These are phyloP conservation scores for Diplodus puntazzo DNA, from an alignment of 2,797 vertebrate genomes.

Conservation along the genomic window DNA sequence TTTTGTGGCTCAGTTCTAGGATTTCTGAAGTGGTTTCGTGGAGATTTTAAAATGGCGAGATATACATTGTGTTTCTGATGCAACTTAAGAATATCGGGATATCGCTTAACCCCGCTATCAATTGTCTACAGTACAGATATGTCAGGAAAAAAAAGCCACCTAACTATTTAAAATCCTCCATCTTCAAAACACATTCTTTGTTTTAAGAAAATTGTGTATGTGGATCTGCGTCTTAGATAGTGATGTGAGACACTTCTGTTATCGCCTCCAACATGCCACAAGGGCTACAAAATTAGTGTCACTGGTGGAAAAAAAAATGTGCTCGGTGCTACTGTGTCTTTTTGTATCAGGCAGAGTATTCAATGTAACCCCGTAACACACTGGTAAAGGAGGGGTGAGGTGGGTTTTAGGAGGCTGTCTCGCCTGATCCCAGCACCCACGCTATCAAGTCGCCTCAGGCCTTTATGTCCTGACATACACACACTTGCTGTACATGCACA, in stretches of 20 bases:
- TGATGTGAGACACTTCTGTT: background rate
- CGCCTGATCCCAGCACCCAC: slow-evolving; percentile 22
- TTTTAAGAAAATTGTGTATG: background rate
- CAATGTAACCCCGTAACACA: background rate
- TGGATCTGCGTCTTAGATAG: background rate
- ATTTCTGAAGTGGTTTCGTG: too few relatives aligned
- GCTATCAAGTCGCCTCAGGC: slow-evolving; percentile 31
- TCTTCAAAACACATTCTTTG: background rate
- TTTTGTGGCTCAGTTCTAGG: too few relatives aligned
- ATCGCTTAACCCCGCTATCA: too few relatives aligned
- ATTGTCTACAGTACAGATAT: too few relatives aligned
- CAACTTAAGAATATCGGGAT: too few relatives aligned
- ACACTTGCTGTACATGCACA: slow-evolving; percentile 17
- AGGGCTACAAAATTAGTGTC: too few relatives aligned
- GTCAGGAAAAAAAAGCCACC: too few relatives aligned
- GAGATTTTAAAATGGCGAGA: too few relatives aligned
- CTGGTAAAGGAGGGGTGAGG: slow-evolving; percentile 8
- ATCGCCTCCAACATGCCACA: background rate
- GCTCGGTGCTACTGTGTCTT: background rate
- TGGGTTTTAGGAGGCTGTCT: slow-evolving; percentile 8
- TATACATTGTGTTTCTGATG: too few relatives aligned
- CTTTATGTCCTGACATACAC: background rate
- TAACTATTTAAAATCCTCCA: too few relatives aligned
- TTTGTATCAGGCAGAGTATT: slow-evolving; percentile 9
- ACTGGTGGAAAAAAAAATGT: background rate